Conservation (phyloP, 2,888 invertebrate species). For the Petrolisthes cinctipes region DNA sequence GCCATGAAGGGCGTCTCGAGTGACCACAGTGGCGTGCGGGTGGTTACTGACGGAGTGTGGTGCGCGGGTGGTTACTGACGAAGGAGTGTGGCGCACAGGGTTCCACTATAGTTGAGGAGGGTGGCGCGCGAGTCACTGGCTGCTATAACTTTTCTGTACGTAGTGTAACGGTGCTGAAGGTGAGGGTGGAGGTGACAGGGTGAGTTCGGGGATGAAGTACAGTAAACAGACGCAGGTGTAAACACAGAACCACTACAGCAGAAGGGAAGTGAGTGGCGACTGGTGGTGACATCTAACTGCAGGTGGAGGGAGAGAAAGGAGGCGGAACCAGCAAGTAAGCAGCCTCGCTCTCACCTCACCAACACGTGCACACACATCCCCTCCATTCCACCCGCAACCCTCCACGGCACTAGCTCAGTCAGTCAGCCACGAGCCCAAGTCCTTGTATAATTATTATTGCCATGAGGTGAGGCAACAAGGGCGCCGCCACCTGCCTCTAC, state of each 20-base stretch:
- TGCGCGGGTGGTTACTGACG: no score
- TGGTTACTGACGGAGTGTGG: background rate
- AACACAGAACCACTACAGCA: no score
- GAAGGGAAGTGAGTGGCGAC: no score
- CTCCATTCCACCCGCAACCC: background rate
- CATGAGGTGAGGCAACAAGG: background rate
- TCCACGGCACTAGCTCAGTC: background rate
- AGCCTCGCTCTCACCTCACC: background rate
- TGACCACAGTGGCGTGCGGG: background rate
- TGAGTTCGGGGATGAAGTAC: no score
- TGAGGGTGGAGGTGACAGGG: no score
- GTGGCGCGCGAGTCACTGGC: no score
- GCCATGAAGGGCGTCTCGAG: background rate
- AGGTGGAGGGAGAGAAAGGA: constrained; percentile 10
- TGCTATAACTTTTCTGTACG: no score
- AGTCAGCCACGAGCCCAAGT: background rate
- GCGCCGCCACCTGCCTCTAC: background rate
- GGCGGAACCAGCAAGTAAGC: constrained; percentile 2
- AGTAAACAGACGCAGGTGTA: no score
- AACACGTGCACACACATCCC: background rate
- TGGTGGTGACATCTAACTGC: background rate
- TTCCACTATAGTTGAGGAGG: no score
- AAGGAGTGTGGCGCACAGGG: background rate
- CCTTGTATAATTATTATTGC: background rate
- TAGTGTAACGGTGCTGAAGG: no score